phyloP scores from a whole-genome alignment of 2,888 invertebrate species.

The Siphlonurus alternatus region DNA sequence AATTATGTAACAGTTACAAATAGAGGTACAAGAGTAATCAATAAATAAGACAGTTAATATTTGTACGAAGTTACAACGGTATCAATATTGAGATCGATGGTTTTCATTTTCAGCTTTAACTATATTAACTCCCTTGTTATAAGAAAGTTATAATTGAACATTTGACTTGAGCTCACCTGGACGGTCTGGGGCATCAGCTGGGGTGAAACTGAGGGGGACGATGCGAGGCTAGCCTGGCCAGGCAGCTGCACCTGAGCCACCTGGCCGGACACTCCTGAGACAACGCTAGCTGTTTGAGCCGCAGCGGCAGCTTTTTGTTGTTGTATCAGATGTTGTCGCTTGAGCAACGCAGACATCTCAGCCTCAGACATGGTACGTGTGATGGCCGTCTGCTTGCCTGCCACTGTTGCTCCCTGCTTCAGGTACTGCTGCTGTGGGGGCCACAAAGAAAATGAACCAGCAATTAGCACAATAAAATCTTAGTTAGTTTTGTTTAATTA shows the following conservation, averaged over 20 bases:
- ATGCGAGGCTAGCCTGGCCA: constrained; percentile 18
- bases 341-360: constrained; percentile 40
- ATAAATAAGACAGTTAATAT: too few species aligned
- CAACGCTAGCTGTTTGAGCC: constrained; percentile 22
- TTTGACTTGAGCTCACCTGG: too few species aligned
- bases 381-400: constrained; percentile 7
- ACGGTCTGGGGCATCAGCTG: not conserved
- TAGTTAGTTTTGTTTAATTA: too few species aligned
- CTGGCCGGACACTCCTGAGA: constrained; percentile 21
- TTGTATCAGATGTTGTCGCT: constrained; percentile 22
- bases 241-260: constrained; percentile 25
- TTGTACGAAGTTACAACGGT: too few species aligned
- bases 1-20: too few species aligned
- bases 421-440: constrained; percentile 29
- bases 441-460: constrained; percentile 15
- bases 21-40: too few species aligned
- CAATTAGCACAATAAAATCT: not conserved
- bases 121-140: too few species aligned
- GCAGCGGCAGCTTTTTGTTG: constrained; percentile 26
- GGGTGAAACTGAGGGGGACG: not conserved
- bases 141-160: too few species aligned
- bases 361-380: constrained; percentile 33
- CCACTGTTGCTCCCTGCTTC: constrained; percentile 22
- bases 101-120: too few species aligned
- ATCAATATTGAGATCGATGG: too few species aligned